Conservation (phyloP, 1,140 invertebrate species). For the Tenebrio molitor region DNA sequence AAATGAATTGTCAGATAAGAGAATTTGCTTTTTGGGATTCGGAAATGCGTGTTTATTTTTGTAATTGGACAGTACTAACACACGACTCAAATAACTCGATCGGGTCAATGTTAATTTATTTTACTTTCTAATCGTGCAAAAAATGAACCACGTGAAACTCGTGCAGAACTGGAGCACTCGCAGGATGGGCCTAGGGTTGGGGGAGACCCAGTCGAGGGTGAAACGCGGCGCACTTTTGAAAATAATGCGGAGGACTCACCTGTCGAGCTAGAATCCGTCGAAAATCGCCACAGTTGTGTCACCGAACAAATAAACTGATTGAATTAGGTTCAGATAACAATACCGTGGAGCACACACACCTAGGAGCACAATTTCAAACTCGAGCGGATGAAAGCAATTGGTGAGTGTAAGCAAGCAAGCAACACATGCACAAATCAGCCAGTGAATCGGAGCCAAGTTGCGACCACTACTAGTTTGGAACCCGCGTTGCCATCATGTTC, state of each 20-base stretch:
- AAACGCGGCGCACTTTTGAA: too few relatives aligned
- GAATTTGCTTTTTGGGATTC: not conserved
- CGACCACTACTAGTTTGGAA: conserved; percentile 39
- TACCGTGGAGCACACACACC: conserved; percentile 29
- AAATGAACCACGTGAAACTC: not conserved
- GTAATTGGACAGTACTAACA: not conserved
- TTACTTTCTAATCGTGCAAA: conserved; percentile 21
- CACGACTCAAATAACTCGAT: not conserved
- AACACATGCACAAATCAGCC: conserved; percentile 10
- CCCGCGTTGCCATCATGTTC: conserved; percentile 24
- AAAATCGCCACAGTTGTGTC: too few relatives aligned
- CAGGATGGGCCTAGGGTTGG: too few relatives aligned
- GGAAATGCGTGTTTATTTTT: not conserved
- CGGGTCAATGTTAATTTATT: conserved; percentile 1
- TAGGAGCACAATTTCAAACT: conserved; percentile 32
- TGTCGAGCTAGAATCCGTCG: too few relatives aligned
- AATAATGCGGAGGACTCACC: too few relatives aligned
- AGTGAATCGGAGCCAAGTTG: conserved; percentile 12
- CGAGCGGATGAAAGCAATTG: conserved; percentile 38
- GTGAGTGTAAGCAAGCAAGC: conserved; percentile 21
- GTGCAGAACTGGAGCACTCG: not conserved
- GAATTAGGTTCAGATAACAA: conserved; percentile 28
- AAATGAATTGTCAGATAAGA: too few relatives aligned
- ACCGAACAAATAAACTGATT: too few relatives aligned
- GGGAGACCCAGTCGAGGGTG: too few relatives aligned